These are phyloP conservation scores for Epizoanthus illoricatus DNA, from an alignment of 92 coral and sea anemone genomes.

Conservation along the genomic window DNA sequence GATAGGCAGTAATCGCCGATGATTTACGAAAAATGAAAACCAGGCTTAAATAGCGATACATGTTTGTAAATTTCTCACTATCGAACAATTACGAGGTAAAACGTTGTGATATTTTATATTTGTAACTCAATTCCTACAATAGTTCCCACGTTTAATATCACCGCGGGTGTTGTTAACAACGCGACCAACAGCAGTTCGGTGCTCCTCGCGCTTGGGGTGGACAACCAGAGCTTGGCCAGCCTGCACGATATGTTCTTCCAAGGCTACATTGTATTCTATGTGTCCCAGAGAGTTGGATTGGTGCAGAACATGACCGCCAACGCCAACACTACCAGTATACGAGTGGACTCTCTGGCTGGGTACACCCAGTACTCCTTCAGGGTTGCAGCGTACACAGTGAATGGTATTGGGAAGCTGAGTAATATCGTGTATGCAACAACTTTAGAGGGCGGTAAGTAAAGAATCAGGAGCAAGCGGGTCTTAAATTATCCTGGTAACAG, in stretches of 20 bases:
- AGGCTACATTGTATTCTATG: slow-evolving; percentile 10
- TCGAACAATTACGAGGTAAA: no score
- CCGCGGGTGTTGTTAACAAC: background rate
- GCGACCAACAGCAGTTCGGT: slow-evolving; percentile 8
- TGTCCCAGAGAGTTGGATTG: slow-evolving; percentile 5
- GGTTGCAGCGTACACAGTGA: background rate
- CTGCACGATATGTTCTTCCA: slow-evolving; percentile 18
- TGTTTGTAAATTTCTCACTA: no score
- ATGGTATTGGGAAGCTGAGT: background rate
- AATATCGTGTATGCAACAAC: slow-evolving; percentile 14
- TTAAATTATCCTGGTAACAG: no score
- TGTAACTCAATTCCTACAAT: background rate
- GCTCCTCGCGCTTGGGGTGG: slow-evolving; percentile 1
- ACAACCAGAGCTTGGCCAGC: background rate
- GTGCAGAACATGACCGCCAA: slow-evolving; percentile 23
- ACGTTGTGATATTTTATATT: background rate
- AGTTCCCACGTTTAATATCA: slow-evolving; percentile 27
- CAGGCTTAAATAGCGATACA: no score
- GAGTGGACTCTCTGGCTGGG: background rate
- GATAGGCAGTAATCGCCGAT: no score
- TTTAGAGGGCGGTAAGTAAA: slow-evolving; percentile 22
- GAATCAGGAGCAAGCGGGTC: no score
- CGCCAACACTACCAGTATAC: background rate
- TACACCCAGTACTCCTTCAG: slow-evolving; percentile 14
- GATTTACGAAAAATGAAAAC: no score